phyloP scores from a whole-genome alignment of 2,888 invertebrate species.

The Zygogramma bicolorata region DNA sequence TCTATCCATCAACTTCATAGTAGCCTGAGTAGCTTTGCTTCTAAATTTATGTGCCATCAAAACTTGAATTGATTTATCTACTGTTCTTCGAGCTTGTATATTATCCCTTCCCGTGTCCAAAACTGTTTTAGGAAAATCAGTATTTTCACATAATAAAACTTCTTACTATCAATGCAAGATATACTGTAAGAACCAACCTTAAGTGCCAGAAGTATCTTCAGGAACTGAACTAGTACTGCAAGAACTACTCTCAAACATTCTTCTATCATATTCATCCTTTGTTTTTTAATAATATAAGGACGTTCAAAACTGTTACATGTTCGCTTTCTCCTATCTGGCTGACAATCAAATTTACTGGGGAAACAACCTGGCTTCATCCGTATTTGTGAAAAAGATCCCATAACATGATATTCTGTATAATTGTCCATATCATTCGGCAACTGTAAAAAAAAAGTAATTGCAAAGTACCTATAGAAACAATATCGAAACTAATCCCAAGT shows the following conservation, averaged over 20 bases:
- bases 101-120: not conserved
- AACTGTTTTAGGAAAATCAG: not conserved
- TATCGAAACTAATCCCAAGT: too few relatives aligned
- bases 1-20: not conserved
- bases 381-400: conserved; percentile 16
- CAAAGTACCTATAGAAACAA: not conserved
- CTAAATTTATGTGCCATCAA: not conserved
- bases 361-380: conserved; percentile 13
- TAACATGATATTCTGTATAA: conserved; percentile 12
- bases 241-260: not conserved
- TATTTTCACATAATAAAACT: not conserved
- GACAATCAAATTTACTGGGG: conserved; percentile 18
- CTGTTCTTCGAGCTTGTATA: not conserved
- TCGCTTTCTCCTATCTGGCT: conserved; percentile 9
- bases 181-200: not conserved
- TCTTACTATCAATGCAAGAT: too few relatives aligned
- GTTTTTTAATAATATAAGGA: conserved; percentile 7
- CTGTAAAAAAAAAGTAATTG: not conserved
- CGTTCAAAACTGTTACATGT: not conserved
- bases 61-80: not conserved
- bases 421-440: conserved; percentile 21
- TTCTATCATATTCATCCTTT: not conserved
- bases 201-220: not conserved
- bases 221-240: not conserved
- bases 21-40: not conserved